Percentiles rank a stretch among this genome's conserved stretches.
These are phyloP conservation scores for Ommatoiulus sabulosus DNA, from an alignment of 2,888 invertebrate genomes.

Conservation along the genomic window DNA sequence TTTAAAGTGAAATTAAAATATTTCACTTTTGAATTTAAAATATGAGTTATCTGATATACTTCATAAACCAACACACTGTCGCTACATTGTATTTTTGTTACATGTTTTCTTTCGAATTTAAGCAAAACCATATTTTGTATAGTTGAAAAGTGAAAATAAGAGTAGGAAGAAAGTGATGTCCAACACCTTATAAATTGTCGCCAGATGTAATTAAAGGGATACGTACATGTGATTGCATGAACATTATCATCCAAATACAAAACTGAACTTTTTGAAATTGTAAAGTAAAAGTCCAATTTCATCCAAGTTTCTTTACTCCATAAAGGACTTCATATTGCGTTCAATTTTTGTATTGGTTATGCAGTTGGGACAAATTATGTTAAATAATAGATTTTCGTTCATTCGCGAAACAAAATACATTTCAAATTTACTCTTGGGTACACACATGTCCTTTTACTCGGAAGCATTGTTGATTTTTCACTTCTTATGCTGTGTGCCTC, in stretches of 20 bases:
- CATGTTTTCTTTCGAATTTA: no score
- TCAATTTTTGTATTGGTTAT: slow-evolving; percentile 31
- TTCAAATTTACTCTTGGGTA: slow-evolving; percentile 53
- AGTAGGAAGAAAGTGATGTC: no score
- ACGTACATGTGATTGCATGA: not conserved
- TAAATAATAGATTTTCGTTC: slow-evolving; percentile 45
- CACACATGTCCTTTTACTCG: slow-evolving; percentile 37
- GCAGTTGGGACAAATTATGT: slow-evolving; percentile 41
- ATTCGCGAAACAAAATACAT: slow-evolving; percentile 49
- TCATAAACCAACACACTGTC: no score
- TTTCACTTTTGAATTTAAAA: no score
- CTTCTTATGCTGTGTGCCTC: slow-evolving; percentile 42
- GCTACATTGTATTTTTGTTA: no score
- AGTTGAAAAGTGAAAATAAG: no score
- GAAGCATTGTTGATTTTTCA: slow-evolving; percentile 50
- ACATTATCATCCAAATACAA: not conserved
- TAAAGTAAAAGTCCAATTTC: not conserved
- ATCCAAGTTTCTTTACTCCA: not conserved
- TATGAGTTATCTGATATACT: no score
- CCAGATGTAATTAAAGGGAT: not conserved
- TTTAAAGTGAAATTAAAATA: no score
- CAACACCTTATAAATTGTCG: no score
- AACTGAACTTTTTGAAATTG: not conserved
- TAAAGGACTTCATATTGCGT: not conserved
- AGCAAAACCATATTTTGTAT: no score